Evolutionary conservation across 2,888 invertebrate genomes (phyloP), one percentile per base, ranked within the genome.

Genomic region (Epiperipatus broadwayi): DNA sequence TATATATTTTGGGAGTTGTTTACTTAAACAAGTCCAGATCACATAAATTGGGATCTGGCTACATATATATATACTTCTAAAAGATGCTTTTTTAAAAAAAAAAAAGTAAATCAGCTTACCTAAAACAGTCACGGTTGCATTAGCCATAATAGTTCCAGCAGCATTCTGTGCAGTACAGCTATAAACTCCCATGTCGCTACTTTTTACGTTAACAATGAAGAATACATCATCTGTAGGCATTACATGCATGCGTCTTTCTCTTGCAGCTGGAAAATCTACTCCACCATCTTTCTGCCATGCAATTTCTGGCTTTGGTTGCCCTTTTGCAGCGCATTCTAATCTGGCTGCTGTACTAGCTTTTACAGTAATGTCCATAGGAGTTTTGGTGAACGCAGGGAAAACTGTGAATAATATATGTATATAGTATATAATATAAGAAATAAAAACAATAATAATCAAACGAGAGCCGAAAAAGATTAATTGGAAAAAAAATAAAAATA

Each of bases 191-290:
- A 79, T 78, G 54, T 93, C 93, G 22, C 72, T 70, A 1, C 75
- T 70, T 58, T 83, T 84, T 16, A 83, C 81, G 61, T 83, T 75
- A n/a, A 83, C 71, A 49, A 93, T 91, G 54, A 85, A 83, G 56
- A 89, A 83, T 2, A 78, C 74, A 57, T 87, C 81, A 55, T 91
- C 89, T 21, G 74, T 72, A 1, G 83, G 78, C 71, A 85, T 79
- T 33, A 89, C 81, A 60, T 81, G 79, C 75, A 93, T 78, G 25
- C 91, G 67, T 31, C 89, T 70, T 57, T 93, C 89, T 48, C 78
- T 69, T 5, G 91, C 91, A 4, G 93, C 91, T 5, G 89, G 89
- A 58, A 93, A 91, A 53, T 79, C 78, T 0, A 79, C 83, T n/a
- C 81, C 83, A 20, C 46, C 48, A 61, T 81, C 83, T 60, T 85